Conservation (phyloP, 1,140 invertebrate species). For the Eumeta japonica region DNA sequence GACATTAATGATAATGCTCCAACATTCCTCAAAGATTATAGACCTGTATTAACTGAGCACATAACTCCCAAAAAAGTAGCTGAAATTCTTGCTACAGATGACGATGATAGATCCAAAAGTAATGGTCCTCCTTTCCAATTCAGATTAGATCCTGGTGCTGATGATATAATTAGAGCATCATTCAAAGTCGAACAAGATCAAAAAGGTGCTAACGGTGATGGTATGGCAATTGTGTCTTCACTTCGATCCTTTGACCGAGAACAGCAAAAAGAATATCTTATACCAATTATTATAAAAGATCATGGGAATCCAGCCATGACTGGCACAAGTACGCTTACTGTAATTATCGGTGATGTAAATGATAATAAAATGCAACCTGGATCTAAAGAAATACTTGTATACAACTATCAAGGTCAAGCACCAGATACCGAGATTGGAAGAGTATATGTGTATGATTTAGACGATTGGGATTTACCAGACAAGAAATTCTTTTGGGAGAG, state of each 20-base stretch:
- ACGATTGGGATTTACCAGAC: constrained; percentile 96
- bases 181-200: constrained; percentile 95
- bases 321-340: constrained; percentile 90
- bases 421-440: constrained; percentile 91
- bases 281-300: constrained; percentile 92
- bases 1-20: constrained; percentile 97
- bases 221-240: constrained; percentile 91
- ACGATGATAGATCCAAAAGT: constrained; percentile 89
- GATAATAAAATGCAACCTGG: constrained; percentile 97
- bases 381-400: constrained; percentile 94
- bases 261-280: constrained; percentile 91
- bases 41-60: constrained; percentile 89
- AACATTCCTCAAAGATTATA: constrained; percentile 87
- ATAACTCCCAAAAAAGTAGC: constrained; percentile 85
- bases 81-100: constrained; percentile 92
- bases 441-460: constrained; percentile 93
- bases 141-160: constrained; percentile 86
- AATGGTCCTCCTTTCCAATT: constrained; percentile 96
- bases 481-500: constrained; percentile 95
- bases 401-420: constrained; percentile 92
- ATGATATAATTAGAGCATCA: constrained; percentile 86
- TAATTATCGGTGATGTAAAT: constrained; percentile 94
- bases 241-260: constrained; percentile 91
- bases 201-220: constrained; percentile 92
- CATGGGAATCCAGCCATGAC: constrained; percentile 87